Evolutionary conservation across 1,140 invertebrate genomes (phyloP).

Genomic region (Calycopis cecrops): DNA sequence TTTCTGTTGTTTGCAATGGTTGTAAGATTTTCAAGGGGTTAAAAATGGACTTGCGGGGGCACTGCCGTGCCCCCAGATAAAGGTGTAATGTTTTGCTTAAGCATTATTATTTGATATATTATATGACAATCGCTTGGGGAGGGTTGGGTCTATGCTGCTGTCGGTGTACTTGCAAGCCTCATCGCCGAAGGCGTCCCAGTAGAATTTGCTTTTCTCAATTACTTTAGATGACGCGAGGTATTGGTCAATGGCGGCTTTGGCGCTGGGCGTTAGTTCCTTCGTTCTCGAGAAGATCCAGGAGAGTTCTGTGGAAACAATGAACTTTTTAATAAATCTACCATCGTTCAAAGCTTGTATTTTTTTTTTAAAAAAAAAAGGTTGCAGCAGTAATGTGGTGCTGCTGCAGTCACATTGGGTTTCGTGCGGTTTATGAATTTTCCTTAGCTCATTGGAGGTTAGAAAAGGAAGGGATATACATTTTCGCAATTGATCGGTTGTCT

Average conservation of each 20-base stretch:
- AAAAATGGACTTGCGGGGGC: too few relatives aligned
- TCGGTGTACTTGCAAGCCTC: slow-evolving; percentile 2
- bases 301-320: too few relatives aligned
- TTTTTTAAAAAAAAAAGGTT: background rate
- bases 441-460: too few relatives aligned
- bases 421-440: too few relatives aligned
- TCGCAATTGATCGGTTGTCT: too few relatives aligned
- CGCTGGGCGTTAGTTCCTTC: background rate
- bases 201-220: background rate
- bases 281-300: background rate
- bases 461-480: too few relatives aligned
- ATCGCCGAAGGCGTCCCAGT: background rate
- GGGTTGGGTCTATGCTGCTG: background rate
- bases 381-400: background rate
- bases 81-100: too few relatives aligned
- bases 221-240: background rate
- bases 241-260: background rate
- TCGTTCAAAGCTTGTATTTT: background rate
- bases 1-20: too few relatives aligned
- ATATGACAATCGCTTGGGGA: background rate
- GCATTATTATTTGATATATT: too few relatives aligned
- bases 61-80: too few relatives aligned
- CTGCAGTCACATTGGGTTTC: too few relatives aligned
- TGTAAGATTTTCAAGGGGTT: too few relatives aligned
- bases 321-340: background rate